Conservation (phyloP, 2,113 vertebrate species). For the Crypturellus undulatus region DNA sequence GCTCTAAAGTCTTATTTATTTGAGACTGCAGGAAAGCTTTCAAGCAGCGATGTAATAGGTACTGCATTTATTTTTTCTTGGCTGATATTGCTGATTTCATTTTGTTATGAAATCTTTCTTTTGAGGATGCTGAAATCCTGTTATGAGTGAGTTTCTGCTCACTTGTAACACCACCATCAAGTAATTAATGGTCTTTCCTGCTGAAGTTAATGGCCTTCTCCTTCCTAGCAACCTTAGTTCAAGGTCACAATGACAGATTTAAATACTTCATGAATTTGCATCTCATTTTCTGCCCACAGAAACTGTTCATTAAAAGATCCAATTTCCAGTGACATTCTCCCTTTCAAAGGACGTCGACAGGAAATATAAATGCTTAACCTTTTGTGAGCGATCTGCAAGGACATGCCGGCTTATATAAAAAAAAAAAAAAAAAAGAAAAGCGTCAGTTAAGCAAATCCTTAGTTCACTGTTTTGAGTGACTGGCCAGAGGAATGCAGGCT, state of each 20-base stretch:
- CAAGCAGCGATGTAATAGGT: conserved; percentile 15
- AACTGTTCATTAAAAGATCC: conserved; percentile 52
- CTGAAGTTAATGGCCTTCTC: conserved; percentile 25
- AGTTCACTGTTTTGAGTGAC: conserved; percentile 67
- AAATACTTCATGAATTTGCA: conserved; percentile 46
- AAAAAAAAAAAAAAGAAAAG: background rate
- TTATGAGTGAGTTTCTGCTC: conserved; percentile 4
- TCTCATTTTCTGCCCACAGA: conserved; percentile 34
- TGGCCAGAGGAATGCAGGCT: conserved; percentile 68
- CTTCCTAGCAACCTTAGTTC: conserved; percentile 43
- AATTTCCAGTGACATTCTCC: conserved; percentile 50
- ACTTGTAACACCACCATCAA: conserved; percentile 24
- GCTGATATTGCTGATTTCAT: background rate
- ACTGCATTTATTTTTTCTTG: background rate
- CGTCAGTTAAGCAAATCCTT: conserved; percentile 63
- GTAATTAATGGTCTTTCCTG: conserved; percentile 46
- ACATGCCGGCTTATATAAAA: background rate
- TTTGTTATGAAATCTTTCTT: background rate
- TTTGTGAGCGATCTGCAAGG: conserved; percentile 62
- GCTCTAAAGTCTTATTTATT: conserved; percentile 1
- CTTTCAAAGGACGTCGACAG: conserved; percentile 55
- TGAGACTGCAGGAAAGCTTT: conserved; percentile 16
- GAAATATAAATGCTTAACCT: conserved; percentile 39
- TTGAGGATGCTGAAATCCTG: conserved; percentile 32
- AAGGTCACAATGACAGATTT: conserved; percentile 47